phyloP scores from a whole-genome alignment of 2,797 vertebrate genomes.

The Decapterus maruadsi region DNA sequence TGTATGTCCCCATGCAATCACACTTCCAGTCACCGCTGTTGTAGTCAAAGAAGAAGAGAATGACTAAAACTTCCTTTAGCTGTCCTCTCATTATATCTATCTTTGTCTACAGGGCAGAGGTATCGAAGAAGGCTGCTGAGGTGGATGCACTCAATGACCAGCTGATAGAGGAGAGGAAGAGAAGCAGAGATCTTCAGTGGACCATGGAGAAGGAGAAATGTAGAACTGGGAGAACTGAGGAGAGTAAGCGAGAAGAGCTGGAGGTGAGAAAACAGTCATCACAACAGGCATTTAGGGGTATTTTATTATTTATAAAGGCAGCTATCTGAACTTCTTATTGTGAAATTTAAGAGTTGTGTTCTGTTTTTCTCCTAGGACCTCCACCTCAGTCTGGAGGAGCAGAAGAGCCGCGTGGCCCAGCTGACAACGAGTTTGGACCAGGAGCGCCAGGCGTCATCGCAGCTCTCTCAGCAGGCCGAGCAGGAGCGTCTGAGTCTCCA shows the following conservation, averaged over 20 bases:
- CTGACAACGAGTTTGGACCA: constrained; percentile 87
- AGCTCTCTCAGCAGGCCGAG: constrained; percentile 86
- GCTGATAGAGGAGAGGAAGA: constrained; percentile 90
- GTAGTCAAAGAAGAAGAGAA: not conserved
- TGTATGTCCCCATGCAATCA: not conserved
- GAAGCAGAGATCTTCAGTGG: constrained; percentile 92
- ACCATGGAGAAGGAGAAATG: constrained; percentile 91
- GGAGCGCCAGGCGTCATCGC: constrained; percentile 86
- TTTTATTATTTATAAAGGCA: not conserved
- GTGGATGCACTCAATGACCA: constrained; percentile 89
- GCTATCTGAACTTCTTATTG: not conserved
- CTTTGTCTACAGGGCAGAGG: constrained; percentile 85
- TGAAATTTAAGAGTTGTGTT: not conserved
- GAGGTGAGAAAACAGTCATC: constrained; percentile 85
- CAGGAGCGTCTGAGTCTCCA: constrained; percentile 85
- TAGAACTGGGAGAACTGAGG: constrained; percentile 84
- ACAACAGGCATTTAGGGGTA: not conserved
- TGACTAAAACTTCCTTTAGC: not conserved
- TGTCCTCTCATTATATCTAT: not conserved
- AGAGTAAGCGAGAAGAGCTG: constrained; percentile 89
- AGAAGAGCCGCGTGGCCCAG: constrained; percentile 83
- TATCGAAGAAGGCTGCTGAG: constrained; percentile 90
- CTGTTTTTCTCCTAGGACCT: constrained; percentile 87
- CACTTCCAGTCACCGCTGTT: not conserved
- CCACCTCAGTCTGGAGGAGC: constrained; percentile 88